Evolutionary conservation across 2,113 vertebrate genomes (phyloP), one percentile per base, ranked within the genome.

Genomic region (Rhinopomastus cyanomelas): DNA sequence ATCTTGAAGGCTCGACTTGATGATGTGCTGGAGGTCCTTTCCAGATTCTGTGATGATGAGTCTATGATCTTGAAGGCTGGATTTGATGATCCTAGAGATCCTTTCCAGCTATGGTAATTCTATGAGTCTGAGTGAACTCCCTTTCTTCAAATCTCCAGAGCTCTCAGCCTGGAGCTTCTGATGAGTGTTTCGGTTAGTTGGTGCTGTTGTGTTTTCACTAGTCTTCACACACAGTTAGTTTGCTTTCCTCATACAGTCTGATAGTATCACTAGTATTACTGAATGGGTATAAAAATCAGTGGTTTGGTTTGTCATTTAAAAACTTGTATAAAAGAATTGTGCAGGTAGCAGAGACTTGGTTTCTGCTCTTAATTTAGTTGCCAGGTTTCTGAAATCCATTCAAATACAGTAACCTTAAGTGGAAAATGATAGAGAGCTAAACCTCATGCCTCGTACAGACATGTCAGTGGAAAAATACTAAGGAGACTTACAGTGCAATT

Each of bases 321-420:
- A 81, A 73, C 79, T 36, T 26, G 11, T 8, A 12, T 80, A 18
- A 8, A 39, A 51, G 62, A 72, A 30, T 69, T 74, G 6, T 39
- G 51, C 69, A 87, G 89, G 77, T 60, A 76, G 49, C 12, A 59
- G 34, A 71, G 80, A 90, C 74, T 77, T 34, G 18, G 67, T 95
- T 95, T 95, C 82, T 87, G 49, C 81, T 94, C 61, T 80, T 94
- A 88, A 80, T 67, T 88, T 87, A 91, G 60, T 87, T 94, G 89
- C 39, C 37, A 64, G 79, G 64, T 65, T 81, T 80, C 57, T 67
- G 68, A 85, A 94, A 92, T 69, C 56, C 65, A 44, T 88, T 95
- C 68, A 67, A 87, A 82, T 23, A 57, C 32, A 87, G 87, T 74
- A 42, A 71, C 59, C 64, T 92, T 79, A 88, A 55, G 51, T 52